Percentiles rank a stretch among this genome's conserved stretches.
Conservation (phyloP, 2,888 invertebrate species). For the Bhutanitis thaidina region DNA sequence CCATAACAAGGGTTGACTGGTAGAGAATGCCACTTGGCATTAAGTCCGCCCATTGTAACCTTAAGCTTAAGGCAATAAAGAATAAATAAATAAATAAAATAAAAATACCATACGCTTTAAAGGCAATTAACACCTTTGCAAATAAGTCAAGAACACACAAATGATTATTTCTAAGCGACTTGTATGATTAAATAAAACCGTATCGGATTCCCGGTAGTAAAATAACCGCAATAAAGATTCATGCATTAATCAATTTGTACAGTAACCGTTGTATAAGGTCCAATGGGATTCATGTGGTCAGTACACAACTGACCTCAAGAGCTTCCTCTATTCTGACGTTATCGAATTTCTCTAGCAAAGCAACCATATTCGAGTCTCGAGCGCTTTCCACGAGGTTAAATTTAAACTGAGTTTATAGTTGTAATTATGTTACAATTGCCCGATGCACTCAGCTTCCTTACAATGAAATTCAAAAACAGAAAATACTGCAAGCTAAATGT, state of each 20-base stretch:
- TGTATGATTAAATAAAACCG: too few species aligned
- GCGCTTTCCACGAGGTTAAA: conserved; percentile 32
- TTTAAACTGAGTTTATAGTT: conserved; percentile 36
- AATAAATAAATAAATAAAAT: too few species aligned
- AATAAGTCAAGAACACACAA: too few species aligned
- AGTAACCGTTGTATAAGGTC: background rate
- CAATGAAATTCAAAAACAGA: background rate
- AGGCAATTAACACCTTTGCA: too few species aligned
- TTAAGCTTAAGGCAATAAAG: too few species aligned
- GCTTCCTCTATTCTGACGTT: conserved; percentile 33
- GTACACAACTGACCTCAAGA: conserved; percentile 26
- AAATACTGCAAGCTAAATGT: background rate
- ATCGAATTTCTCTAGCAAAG: conserved; percentile 47
- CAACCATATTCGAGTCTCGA: conserved; percentile 34
- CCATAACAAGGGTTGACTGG: too few species aligned
- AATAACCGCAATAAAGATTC: background rate
- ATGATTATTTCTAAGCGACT: too few species aligned
- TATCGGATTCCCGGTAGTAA: too few species aligned
- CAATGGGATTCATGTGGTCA: background rate
- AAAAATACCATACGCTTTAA: too few species aligned
- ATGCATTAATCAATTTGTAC: background rate
- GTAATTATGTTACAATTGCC: conserved; percentile 30
- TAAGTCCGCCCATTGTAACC: too few species aligned
- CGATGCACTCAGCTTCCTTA: conserved; percentile 15
- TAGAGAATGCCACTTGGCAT: too few species aligned